phyloP scores from a whole-genome alignment of 2,113 vertebrate species.

The Pristiophorus japonicus region DNA sequence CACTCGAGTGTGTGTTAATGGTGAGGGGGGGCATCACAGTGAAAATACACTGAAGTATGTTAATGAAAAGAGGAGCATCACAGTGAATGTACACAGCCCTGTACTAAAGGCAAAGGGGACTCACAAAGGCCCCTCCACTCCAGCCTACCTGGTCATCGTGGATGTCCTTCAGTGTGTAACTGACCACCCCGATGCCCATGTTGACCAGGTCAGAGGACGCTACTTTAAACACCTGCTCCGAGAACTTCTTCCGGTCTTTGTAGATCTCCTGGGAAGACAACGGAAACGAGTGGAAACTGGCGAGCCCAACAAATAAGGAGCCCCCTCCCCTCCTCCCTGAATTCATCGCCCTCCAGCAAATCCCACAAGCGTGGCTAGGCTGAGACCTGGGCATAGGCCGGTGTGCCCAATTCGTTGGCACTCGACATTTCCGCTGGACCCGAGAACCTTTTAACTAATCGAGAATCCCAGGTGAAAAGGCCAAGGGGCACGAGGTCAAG shows the following conservation, averaged over 20 bases:
- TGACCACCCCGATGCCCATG: conserved; percentile 92
- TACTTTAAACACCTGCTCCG: conserved; percentile 88
- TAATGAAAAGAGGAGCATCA: neutral
- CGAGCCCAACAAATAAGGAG: no score
- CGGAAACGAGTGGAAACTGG: neutral
- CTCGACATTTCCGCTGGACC: neutral
- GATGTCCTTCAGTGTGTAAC: conserved; percentile 90
- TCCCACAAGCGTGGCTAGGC: neutral
- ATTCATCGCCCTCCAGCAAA: neutral
- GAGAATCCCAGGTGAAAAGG: neutral
- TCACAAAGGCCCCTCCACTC: neutral
- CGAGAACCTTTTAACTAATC: neutral
- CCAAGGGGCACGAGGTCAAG: no score
- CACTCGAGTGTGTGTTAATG: neutral
- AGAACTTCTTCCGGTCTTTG: conserved; percentile 92
- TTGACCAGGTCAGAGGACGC: conserved; percentile 90
- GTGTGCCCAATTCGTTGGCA: neutral
- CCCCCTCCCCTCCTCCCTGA: neutral
- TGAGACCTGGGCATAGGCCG: fast-evolving
- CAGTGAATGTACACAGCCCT: neutral
- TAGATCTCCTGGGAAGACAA: conserved; percentile 74
- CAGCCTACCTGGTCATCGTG: conserved; percentile 80
- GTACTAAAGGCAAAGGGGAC: neutral
- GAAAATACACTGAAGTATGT: neutral
- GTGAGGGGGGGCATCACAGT: neutral